Evolutionary conservation across 1,140 invertebrate species (phyloP), one percentile per base, ranked within the genome.

Genomic region (Drosophila quadrilineata): DNA sequence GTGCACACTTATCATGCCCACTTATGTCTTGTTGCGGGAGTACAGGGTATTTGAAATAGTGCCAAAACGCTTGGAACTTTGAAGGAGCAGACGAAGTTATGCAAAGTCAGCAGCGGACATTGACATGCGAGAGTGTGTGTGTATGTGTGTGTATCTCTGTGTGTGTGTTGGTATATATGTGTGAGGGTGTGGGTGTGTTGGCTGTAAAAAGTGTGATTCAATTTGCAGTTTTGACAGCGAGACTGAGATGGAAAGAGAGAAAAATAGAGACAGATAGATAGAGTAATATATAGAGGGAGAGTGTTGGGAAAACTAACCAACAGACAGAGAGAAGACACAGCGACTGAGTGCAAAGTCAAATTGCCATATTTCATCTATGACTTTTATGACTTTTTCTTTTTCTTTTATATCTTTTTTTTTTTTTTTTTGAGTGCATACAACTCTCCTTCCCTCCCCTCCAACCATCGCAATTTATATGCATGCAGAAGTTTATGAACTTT

Each of bases 81-180:
- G 49, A 65, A 70, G 66, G 21, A 53, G 36, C 45, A 59, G 73
- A 60, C 77, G 60, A 84, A 82, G 77, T 82, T 82, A 82, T 84
- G 77, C 77, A 84, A 84, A 82, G 69, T 82, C 77, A 82, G 77
- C 77, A 84, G 57, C 75, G 77, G 77, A 84, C 77, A 82, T 82
- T 82, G 77, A 82, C 77, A 82, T 82, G 77, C 21, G 28, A 52
- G 48, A 54, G 52, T 38, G 56, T 50, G 56, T 63, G 31, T 16
- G 12, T 19, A 17, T 54, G 49, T 57, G 45, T 64, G 35, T 68
- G 49, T 49, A 21, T 46, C 35, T 22, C 33, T 52, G 8, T 31
- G 14, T 46, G 54, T 59, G 54, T 38, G 22, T 31, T 24, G 21
- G 38, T 45, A 28, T 45, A 29, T 45, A 29, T 17, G 21, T 52